Conservation (phyloP, 1,140 invertebrate species). For the Stratiolaelaps scimitus region DNA sequence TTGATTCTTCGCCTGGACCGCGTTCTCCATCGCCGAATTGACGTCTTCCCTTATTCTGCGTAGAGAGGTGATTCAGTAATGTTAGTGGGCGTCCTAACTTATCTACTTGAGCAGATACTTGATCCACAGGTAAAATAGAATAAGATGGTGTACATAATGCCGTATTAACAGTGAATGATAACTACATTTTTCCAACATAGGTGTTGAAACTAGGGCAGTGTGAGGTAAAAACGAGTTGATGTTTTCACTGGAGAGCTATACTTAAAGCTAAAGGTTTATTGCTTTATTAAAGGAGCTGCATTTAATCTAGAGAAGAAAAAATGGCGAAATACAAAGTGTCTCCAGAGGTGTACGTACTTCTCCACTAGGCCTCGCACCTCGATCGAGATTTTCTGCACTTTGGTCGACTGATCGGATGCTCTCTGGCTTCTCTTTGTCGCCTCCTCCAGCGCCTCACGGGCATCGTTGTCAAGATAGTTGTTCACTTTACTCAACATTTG, state of each 20-base stretch:
- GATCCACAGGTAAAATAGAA: no score
- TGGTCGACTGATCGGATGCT: conserved; percentile 75
- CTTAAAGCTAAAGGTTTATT: no score
- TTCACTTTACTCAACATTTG: not conserved
- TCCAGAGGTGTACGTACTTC: conserved; percentile 44
- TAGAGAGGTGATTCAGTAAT: not conserved
- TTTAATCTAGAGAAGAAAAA: not conserved
- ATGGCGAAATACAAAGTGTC: not conserved
- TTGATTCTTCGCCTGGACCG: conserved; percentile 65
- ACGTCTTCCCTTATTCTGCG: conserved; percentile 51
- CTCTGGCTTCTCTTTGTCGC: conserved; percentile 65
- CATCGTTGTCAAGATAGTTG: conserved; percentile 59
- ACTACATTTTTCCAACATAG: no score
- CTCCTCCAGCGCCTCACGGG: conserved; percentile 56
- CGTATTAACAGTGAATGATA: no score
- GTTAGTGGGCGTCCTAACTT: no score
- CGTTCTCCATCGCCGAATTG: conserved; percentile 58
- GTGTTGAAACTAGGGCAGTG: no score
- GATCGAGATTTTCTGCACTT: conserved; percentile 75
- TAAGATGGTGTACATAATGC: no score
- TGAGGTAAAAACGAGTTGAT: no score
- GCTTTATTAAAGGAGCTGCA: no score
- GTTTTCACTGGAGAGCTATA: no score
- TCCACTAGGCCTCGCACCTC: conserved; percentile 68
- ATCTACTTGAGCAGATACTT: no score